Evolutionary conservation across 1,140 invertebrate species (phyloP), one percentile per base, ranked within the genome.

Genomic region (Saxidomus purpurata): DNA sequence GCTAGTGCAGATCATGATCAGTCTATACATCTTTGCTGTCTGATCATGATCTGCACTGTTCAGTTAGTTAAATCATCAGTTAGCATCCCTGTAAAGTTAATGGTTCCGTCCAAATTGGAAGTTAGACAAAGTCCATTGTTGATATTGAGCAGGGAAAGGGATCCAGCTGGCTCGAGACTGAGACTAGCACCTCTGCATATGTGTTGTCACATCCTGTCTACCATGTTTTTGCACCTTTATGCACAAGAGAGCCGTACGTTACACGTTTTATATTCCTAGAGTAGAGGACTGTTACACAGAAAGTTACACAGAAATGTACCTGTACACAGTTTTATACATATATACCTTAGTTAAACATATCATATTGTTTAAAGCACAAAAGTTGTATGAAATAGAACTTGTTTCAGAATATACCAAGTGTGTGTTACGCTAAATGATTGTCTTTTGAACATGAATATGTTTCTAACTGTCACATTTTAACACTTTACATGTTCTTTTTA

Each of bases 151-250:
- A n/a, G n/a, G n/a, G n/a, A n/a, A n/a, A n/a, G n/a, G n/a, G n/a
- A n/a, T n/a, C n/a, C n/a, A n/a, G n/a, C n/a, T n/a, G n/a, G n/a
- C n/a, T n/a, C n/a, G n/a, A n/a, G n/a, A n/a, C n/a, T n/a, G n/a
- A 71, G 67, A 28, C 67, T 71, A 71, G 34, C 67, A 71, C n/a
- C 25, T 71, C 67, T 71, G 67, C 11, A 38, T 71, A 22, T 71
- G 67, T 71, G 67, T 71, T 71, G 67, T 71, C 67, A 71, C 67
- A 71, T 38, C 67, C 67, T 71, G 25, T 71, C 67, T 71, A 38
- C 67, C 67, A 40, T 71, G 67, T 71, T 71, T 71, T 71, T 71
- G 67, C 67, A 71, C 67, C 36, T 71, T 38, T 38, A 71, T 71
- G 67, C 67, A 71, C 67, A 71, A 71, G 67, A 36, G 38, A 71